Evolutionary conservation across 2,888 invertebrate species (phyloP).

Genomic region (Ophion obscuratus): DNA sequence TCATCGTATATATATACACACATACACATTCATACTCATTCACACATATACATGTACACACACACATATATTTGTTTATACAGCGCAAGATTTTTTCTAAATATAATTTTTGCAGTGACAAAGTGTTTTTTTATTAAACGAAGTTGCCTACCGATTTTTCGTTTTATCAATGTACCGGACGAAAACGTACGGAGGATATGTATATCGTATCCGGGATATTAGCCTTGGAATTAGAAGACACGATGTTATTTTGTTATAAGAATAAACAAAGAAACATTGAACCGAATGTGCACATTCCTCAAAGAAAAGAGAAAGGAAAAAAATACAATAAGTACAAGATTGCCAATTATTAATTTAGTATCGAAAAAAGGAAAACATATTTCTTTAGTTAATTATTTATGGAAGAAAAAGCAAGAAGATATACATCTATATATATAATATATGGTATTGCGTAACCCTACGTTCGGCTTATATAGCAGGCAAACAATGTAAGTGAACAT

Average conservation of each 20-base stretch:
- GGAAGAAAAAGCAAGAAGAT: slow-evolving; percentile 52
- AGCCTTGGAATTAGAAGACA: slow-evolving; percentile 43
- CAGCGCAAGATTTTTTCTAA: slow-evolving; percentile 31
- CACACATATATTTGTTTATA: slow-evolving; percentile 19
- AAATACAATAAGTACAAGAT: slow-evolving; percentile 80
- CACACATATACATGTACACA: not conserved
- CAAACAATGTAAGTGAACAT: slow-evolving; percentile 83
- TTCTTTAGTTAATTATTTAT: slow-evolving; percentile 75
- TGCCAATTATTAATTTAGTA: slow-evolving; percentile 81
- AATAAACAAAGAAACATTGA: slow-evolving; percentile 53
- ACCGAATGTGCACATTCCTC: slow-evolving; percentile 83
- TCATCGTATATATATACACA: not conserved
- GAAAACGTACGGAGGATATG: slow-evolving; percentile 52
- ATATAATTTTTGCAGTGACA: slow-evolving; percentile 27
- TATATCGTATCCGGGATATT: slow-evolving; percentile 49
- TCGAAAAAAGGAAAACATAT: slow-evolving; percentile 73
- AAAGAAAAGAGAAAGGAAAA: slow-evolving; percentile 69
- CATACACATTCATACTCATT: slow-evolving; percentile 4
- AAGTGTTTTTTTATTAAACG: slow-evolving; percentile 42
- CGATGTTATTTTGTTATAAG: slow-evolving; percentile 54
- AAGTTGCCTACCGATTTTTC: slow-evolving; percentile 61
- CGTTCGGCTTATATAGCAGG: slow-evolving; percentile 81
- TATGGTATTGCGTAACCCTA: slow-evolving; percentile 80
- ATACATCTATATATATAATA: slow-evolving; percentile 71
- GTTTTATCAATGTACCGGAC: slow-evolving; percentile 44